Conservation (phyloP, 2,113 vertebrate species). For the Ictalurus furcatus region DNA sequence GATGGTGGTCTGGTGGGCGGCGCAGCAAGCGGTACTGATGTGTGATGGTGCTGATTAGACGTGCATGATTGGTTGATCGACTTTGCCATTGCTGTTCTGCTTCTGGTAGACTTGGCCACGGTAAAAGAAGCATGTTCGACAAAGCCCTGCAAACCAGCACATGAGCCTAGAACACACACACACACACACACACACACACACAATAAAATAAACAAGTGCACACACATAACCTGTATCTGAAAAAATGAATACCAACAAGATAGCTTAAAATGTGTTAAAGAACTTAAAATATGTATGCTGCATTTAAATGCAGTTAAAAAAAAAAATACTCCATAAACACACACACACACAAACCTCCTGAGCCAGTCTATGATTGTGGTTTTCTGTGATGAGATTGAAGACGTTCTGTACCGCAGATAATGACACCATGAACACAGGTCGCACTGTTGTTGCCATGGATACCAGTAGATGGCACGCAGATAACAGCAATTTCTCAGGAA, state of each 20-base stretch:
- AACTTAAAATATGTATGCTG: background rate
- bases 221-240: background rate
- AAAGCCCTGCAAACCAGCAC: conserved; percentile 90
- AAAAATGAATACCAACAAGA: background rate
- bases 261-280: no score
- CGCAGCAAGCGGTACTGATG: conserved; percentile 83
- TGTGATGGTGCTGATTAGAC: conserved; percentile 85
- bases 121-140: conserved; percentile 90
- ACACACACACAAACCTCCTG: conserved; percentile 75
- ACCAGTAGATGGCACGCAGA: conserved; percentile 92
- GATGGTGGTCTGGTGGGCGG: conserved; percentile 67
- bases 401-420: conserved; percentile 91
- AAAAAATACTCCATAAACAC: background rate
- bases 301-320: background rate
- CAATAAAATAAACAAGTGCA: background rate
- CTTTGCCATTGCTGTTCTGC: conserved; percentile 92
- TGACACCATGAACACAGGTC: conserved; percentile 91
- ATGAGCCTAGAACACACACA: conserved; percentile 77
- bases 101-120: conserved; percentile 92
- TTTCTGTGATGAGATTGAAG: conserved; percentile 91
- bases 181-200: background rate
- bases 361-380: conserved; percentile 81
- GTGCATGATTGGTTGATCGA: conserved; percentile 88
- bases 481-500: conserved; percentile 92
- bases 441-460: conserved; percentile 90